phyloP scores from a whole-genome alignment of 2,113 vertebrate species.

The Nothobranchius furzeri region DNA sequence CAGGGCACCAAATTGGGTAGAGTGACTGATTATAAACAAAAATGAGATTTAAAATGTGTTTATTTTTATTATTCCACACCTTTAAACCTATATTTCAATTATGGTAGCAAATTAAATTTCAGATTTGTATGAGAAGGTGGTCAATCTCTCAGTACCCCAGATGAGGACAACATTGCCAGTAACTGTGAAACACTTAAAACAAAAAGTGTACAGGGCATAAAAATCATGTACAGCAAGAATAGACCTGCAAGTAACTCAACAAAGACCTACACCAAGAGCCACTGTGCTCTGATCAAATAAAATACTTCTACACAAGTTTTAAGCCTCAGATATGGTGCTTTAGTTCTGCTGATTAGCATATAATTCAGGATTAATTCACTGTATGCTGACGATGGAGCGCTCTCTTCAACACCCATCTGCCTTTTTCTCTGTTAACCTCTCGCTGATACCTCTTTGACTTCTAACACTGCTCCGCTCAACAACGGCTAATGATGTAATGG shows the following conservation, averaged over 20 bases:
- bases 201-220: constrained; percentile 52
- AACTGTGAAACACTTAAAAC: constrained; percentile 41
- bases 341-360: constrained; percentile 69
- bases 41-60: too few relatives aligned
- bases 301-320: constrained; percentile 62
- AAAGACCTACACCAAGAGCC: constrained; percentile 61
- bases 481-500: constrained; percentile 76
- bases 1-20: too few relatives aligned
- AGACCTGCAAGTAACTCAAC: constrained; percentile 56
- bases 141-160: not conserved
- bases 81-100: not conserved
- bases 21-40: too few relatives aligned
- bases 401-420: constrained; percentile 36
- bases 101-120: not conserved
- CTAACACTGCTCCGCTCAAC: constrained; percentile 66
- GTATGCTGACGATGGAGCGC: constrained; percentile 61
- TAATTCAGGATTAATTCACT: constrained; percentile 76
- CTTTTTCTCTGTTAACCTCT: constrained; percentile 65
- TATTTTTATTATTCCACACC: too few relatives aligned
- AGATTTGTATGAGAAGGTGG: not conserved
- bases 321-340: constrained; percentile 48
- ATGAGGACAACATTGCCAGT: constrained; percentile 21
- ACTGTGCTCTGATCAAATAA: constrained; percentile 52
- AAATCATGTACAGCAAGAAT: constrained; percentile 67
- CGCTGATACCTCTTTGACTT: constrained; percentile 65